Base-by-base conservation (phyloP, 2,113 vertebrate species). In the Tyto alba region DNA sequence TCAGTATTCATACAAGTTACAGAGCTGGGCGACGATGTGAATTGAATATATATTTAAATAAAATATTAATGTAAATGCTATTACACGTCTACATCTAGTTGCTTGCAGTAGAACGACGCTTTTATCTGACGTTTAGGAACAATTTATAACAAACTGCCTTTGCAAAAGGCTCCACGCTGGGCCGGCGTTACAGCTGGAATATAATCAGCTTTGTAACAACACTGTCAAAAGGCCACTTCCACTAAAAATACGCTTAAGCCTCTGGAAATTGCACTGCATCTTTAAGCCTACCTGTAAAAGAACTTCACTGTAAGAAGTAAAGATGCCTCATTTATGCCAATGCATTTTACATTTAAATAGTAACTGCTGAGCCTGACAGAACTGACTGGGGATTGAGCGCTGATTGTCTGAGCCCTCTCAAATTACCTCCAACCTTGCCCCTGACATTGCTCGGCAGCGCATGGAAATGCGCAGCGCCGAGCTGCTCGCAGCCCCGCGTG, bases 361-460 rank as follows among this genome's bases (percentile, higher is more conserved):
- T 63, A 88, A 38, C 75, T 91, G 95, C 95, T 96, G 95, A 74
- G 30, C 73, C 76, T 45, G 8, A 25, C 68, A 32, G 73, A 80
- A 53, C 53, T 45, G 94, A 16, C 59, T 17, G 71, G 91, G 93
- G 68, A 23, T 7, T 11, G 81, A 89, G 94, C 71, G 2, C 76
- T 16, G 89, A 16, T 16, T 52, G 60, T 25, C 76, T 23, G 89
- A 72, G 81, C 13, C 74, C 88, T 85, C 95, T 92, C 90, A 36
- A 81, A 27, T 96, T 96, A 48, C 93, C 90, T 84, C 16, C 96
- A 94, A 3, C 95, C 93, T 92, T 90, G 69, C 27, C 36, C 1
- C 90, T 93, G 96, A 84, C 93, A 77, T 29, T 93, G 88, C 95
- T 56, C 8, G 26, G 45, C 75, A n/a, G 47, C 2, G 5, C 59